phyloP scores from a whole-genome alignment of 2,888 invertebrate species.

The Sarcophaga variegata region DNA sequence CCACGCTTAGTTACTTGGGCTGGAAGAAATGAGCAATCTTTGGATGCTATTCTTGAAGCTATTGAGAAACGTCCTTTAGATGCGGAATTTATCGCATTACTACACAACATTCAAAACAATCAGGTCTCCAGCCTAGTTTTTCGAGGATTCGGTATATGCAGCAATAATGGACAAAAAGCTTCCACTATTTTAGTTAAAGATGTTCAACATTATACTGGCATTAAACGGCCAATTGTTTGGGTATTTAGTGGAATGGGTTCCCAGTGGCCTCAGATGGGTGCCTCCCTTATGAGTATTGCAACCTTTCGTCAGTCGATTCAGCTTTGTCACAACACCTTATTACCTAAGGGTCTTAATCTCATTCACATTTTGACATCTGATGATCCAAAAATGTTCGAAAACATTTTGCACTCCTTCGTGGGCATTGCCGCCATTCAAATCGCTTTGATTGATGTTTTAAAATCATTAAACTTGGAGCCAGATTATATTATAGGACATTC shows the following conservation, averaged over 20 bases:
- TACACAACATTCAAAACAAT: constrained; percentile 84
- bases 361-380: constrained; percentile 84
- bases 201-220: constrained; percentile 84
- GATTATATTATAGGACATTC: constrained; percentile 93
- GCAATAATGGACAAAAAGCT: constrained; percentile 73
- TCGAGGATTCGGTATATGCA: constrained; percentile 87
- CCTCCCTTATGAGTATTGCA: constrained; percentile 87
- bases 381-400: constrained; percentile 85
- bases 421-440: constrained; percentile 87
- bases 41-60: constrained; percentile 88
- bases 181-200: constrained; percentile 81
- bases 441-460: constrained; percentile 85
- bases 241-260: constrained; percentile 95
- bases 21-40: constrained; percentile 86
- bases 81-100: constrained; percentile 84
- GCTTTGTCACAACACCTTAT: constrained; percentile 83
- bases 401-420: constrained; percentile 87
- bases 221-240: constrained; percentile 90
- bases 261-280: constrained; percentile 93
- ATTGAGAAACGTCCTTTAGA: constrained; percentile 85
- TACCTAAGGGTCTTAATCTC: constrained; percentile 85
- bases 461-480: constrained; percentile 84
- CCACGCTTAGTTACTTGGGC: constrained; percentile 89
- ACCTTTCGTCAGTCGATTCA: constrained; percentile 87
- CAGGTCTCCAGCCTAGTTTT: constrained; percentile 87